phyloP scores from a whole-genome alignment of 2,888 invertebrate genomes.

The Phania funesta region DNA sequence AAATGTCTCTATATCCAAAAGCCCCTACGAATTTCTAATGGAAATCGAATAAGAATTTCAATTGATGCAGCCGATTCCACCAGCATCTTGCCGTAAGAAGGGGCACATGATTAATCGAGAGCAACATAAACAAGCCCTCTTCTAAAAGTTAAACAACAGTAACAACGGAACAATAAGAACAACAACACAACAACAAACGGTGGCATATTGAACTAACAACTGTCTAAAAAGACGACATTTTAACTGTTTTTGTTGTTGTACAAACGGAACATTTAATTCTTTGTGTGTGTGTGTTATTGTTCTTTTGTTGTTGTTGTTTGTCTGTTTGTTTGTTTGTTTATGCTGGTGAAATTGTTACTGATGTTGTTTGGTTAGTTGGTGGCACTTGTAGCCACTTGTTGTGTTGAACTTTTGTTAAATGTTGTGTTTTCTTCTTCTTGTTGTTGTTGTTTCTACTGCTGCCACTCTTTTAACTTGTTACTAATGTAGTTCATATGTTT shows the following conservation, averaged over 20 bases:
- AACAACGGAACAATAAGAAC: constrained; percentile 4
- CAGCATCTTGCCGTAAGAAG: neutral
- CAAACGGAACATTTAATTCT: constrained; percentile 44
- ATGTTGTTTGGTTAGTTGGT: constrained; percentile 48
- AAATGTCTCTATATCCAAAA: too few species aligned
- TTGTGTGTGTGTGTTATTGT: neutral
- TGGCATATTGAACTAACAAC: constrained; percentile 61
- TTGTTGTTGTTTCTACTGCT: constrained; percentile 8
- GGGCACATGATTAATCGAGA: constrained; percentile 1
- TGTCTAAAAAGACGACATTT: constrained; percentile 64
- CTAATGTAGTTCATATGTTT: constrained; percentile 55
- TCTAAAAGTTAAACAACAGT: neutral
- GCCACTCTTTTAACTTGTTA: constrained; percentile 47
- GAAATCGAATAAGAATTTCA: neutral
- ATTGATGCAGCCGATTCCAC: neutral
- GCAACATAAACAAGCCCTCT: constrained; percentile 31
- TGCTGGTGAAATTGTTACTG: constrained; percentile 57
- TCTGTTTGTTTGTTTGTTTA: neutral
- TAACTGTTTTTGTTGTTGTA: constrained; percentile 54
- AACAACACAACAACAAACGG: constrained; percentile 26
- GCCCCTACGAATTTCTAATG: neutral
- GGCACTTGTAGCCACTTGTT: constrained; percentile 63
- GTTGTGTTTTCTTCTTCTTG: constrained; percentile 21
- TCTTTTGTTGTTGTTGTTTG: neutral
- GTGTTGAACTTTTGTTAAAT: constrained; percentile 47